These are phyloP conservation scores for Netelia virgata DNA, from an alignment of 2,888 invertebrate genomes.

Conservation along the genomic window DNA sequence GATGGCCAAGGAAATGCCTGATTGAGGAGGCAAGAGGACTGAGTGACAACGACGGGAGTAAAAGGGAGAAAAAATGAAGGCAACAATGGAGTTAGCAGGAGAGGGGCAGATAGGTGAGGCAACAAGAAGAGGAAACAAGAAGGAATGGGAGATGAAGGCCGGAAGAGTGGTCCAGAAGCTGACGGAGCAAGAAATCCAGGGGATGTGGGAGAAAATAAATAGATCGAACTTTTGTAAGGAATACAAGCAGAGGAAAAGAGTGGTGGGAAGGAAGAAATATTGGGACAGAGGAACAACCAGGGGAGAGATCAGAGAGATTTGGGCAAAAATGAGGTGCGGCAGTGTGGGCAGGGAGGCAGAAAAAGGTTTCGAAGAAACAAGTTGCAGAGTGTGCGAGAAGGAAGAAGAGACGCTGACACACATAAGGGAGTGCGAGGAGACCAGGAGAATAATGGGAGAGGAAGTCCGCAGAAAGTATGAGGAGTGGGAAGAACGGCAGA, in stretches of 20 bases:
- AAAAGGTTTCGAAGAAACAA: neutral
- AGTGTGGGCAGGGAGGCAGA: constrained; percentile 1
- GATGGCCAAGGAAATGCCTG: constrained; percentile 9
- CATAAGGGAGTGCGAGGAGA: too few relatives aligned
- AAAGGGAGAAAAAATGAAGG: neutral
- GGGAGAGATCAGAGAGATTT: constrained; percentile 2
- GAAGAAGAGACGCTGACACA: too few relatives aligned
- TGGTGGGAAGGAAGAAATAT: constrained; percentile 3
- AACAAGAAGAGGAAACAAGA: neutral
- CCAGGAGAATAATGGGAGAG: too few relatives aligned
- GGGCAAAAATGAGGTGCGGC: constrained; percentile 34
- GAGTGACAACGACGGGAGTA: neutral
- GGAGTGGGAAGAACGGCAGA: too few relatives aligned
- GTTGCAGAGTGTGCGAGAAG: too few relatives aligned
- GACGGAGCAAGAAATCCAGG: constrained; percentile 18
- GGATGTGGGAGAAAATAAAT: neutral
- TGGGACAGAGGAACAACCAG: constrained; percentile 1
- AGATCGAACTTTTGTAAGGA: constrained; percentile 4
- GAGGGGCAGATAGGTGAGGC: neutral
- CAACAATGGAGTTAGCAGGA: neutral
- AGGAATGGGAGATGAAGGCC: neutral
- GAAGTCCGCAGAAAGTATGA: too few relatives aligned
- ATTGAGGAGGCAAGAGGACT: constrained; percentile 6
- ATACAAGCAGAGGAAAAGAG: neutral
- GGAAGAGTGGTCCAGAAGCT: neutral